Evolutionary conservation across 2,797 vertebrate genomes (phyloP), one percentile per base, ranked within the genome.

Genomic region (Fundulus diaphanus): DNA sequence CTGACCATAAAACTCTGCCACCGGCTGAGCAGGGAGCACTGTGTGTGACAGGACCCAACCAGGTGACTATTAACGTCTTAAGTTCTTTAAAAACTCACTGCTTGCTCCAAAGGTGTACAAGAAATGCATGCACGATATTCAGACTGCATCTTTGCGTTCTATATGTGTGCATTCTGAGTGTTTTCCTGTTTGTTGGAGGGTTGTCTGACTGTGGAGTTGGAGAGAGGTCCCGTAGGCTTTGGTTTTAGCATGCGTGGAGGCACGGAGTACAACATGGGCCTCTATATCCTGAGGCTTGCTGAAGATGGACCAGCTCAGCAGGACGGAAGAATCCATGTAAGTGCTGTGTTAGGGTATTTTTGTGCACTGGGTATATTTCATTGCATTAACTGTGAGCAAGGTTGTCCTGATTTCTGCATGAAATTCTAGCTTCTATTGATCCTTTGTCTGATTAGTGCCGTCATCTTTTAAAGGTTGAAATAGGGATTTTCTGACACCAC

Each of bases 241-340:
- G 98, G 98, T 35, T 99, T 99, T 84, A 99, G 98, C 88, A 96
- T 99, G 24, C 96, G 98, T 12, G 98, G 98, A 16, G 98, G 98
- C 5, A 99, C 98, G 16, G 98, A 99, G 73, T 99, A 99, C 92
- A 99, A 97, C 93, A 99, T 99, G 98, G 98, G 97, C 7, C 93
- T 99, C 2, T 99, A 98, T 90, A 99, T 99, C 88, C 96, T 99
- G 37, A 96, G 98, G 1, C 95, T 99, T 3, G 98, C 98, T 5
- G 98, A 99, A 83, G 98, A 99, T 0, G 97, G 98, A 15, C 96
- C 98, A 0, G 98, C 98, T 33, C 93, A 96, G 82, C 94, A 96
- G 76, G 98, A 99, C 0, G 96, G 98, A 67, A 94, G 98, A 79
- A 97, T 99, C 71, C 97, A 98, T 0, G 98, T 99, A 90, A 96